Percentiles rank a stretch among this genome's conserved stretches.
These are phyloP conservation scores for Omphaloscelis lunosa DNA, from an alignment of 2,888 invertebrate genomes.

Conservation along the genomic window DNA sequence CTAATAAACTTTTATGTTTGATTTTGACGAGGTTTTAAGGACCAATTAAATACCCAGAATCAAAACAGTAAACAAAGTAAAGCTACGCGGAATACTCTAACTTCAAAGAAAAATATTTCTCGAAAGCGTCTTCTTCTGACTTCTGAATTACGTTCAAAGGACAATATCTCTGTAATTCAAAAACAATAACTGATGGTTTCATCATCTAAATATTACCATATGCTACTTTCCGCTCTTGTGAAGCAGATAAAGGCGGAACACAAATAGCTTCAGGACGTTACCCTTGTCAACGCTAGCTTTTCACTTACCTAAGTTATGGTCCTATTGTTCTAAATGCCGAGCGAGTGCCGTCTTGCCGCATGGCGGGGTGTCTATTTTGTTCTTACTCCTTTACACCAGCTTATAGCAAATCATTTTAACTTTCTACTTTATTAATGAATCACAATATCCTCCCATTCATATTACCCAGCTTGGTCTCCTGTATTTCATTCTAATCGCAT, in stretches of 20 bases:
- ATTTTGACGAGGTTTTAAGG: conserved; percentile 9
- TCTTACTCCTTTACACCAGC: conserved; percentile 51
- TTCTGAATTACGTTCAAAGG: conserved; percentile 10
- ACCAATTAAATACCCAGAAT: conserved; percentile 6
- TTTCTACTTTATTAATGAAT: conserved; percentile 65
- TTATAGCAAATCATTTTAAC: conserved; percentile 63
- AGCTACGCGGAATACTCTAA: background rate
- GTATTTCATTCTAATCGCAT: conserved; percentile 63
- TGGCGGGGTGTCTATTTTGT: conserved; percentile 61
- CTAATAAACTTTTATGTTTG: conserved; percentile 31
- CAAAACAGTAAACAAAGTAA: conserved; percentile 8
- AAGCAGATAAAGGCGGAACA: conserved; percentile 73
- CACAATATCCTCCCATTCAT: conserved; percentile 34
- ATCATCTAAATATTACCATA: conserved; percentile 56
- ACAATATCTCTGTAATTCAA: conserved; percentile 30
- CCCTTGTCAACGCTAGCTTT: conserved; percentile 85
- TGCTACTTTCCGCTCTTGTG: conserved; percentile 60
- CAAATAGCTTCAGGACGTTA: conserved; percentile 83
- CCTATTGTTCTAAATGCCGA: conserved; percentile 81
- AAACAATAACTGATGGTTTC: conserved; percentile 52
- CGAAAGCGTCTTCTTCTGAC: background rate
- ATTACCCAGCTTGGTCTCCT: conserved; percentile 43
- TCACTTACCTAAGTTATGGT: conserved; percentile 82
- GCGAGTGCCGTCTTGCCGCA: conserved; percentile 63
- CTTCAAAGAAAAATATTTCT: background rate